Conservation (phyloP, 23 tunicate genomes). For the Phallusia fumigata region DNA sequence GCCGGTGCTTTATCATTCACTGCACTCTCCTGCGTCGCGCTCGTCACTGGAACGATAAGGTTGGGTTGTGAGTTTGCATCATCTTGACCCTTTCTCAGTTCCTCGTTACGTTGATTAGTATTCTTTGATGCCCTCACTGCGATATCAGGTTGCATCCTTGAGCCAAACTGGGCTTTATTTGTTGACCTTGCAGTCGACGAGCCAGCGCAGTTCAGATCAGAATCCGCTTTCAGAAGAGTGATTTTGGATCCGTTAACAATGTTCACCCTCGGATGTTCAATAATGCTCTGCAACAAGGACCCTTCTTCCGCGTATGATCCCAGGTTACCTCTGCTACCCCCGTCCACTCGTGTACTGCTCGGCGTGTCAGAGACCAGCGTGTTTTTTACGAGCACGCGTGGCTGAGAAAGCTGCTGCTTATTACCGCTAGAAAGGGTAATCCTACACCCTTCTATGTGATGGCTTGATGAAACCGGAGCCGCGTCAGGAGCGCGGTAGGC, state of each 20-base stretch:
- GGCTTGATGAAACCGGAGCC: conserved; percentile 11
- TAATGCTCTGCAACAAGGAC: background rate
- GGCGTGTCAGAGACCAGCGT: background rate
- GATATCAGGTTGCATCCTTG: background rate
- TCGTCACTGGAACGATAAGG: background rate
- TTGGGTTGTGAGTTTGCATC: background rate
- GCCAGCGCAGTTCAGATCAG: background rate
- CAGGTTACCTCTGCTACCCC: background rate
- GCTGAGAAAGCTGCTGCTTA: background rate
- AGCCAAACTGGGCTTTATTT: background rate
- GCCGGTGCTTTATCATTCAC: conserved; percentile 3
- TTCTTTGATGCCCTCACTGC: background rate
- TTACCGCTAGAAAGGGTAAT: conserved; percentile 9
- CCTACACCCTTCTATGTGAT: conserved; percentile 18
- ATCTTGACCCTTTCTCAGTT: background rate
- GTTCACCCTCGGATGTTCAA: background rate
- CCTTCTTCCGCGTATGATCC: background rate
- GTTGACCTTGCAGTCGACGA: background rate
- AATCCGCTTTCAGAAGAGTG: background rate
- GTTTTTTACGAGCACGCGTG: conserved; percentile 1
- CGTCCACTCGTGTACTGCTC: background rate
- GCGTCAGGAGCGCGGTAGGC: background rate
- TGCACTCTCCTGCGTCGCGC: background rate
- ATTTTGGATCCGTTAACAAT: conserved; percentile 11
- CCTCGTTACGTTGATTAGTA: background rate